These are phyloP conservation scores for Agraylea sexmaculata DNA, from an alignment of 1,140 invertebrate genomes.

Conservation along the genomic window DNA sequence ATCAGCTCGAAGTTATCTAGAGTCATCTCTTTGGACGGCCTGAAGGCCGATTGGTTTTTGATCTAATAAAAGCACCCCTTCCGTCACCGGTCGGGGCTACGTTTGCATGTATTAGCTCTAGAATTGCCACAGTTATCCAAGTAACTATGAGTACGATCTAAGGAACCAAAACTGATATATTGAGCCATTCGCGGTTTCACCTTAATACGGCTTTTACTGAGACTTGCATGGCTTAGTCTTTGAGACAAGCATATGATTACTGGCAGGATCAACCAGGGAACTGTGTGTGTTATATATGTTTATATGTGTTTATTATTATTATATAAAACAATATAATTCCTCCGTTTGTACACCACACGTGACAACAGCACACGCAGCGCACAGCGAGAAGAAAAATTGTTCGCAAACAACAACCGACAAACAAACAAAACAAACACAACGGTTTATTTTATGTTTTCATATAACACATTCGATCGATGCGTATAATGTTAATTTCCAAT, in stretches of 20 bases:
- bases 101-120: slow-evolving; percentile 75
- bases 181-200: slow-evolving; percentile 72
- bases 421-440: too few relatives aligned
- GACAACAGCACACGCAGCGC: too few relatives aligned
- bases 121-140: slow-evolving; percentile 84
- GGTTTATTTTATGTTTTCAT: too few relatives aligned
- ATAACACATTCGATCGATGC: too few relatives aligned
- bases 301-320: too few relatives aligned
- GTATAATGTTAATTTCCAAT: too few relatives aligned
- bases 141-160: slow-evolving; percentile 59
- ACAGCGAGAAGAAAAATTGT: too few relatives aligned
- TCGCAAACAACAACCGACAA: too few relatives aligned
- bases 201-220: slow-evolving; percentile 56
- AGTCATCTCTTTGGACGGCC: too few relatives aligned
- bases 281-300: too few relatives aligned
- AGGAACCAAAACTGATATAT: slow-evolving; percentile 66
- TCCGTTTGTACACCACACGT: too few relatives aligned
- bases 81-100: slow-evolving; percentile 51
- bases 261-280: slow-evolving; percentile 56
- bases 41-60: slow-evolving; percentile 42
- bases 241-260: slow-evolving; percentile 68
- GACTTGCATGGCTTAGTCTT: slow-evolving; percentile 72
- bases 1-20: slow-evolving; percentile 69
- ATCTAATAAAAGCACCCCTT: slow-evolving; percentile 57
- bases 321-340: too few relatives aligned